Evolutionary conservation across 2,113 vertebrate genomes (phyloP).

Genomic region (Podarcis cretensis): DNA sequence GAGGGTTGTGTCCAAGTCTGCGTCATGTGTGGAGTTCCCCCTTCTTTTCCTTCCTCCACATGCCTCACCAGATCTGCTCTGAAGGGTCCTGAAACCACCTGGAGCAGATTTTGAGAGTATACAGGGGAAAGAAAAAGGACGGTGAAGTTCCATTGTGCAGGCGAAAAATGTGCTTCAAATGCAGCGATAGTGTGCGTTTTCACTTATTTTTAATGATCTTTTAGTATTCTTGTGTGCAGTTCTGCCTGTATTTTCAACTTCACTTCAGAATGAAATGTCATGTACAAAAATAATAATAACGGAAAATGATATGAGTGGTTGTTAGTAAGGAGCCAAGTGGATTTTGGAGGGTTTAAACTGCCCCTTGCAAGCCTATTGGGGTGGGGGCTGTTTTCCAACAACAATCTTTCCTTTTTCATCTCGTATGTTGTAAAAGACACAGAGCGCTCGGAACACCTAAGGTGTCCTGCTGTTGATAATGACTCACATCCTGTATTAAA

Average conservation of each 20-base stretch:
- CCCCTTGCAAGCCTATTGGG: not conserved
- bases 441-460: conserved; percentile 50
- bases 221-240: not conserved
- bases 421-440: conserved; percentile 36
- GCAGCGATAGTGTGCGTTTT: not conserved
- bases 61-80: too few relatives aligned
- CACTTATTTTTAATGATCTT: not conserved
- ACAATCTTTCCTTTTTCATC: not conserved
- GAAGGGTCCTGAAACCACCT: too few relatives aligned
- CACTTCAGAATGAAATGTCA: not conserved
- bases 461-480: conserved; percentile 61
- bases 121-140: too few relatives aligned
- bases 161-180: too few relatives aligned
- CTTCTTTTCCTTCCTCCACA: too few relatives aligned
- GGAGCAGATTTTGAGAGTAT: too few relatives aligned
- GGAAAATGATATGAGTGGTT: not conserved
- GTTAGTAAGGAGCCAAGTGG: not conserved
- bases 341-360: conserved; percentile 23
- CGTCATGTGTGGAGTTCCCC: too few relatives aligned
- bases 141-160: too few relatives aligned
- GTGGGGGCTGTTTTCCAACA: not conserved
- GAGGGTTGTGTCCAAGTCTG: too few relatives aligned
- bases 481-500: conserved; percentile 61
- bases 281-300: not conserved
- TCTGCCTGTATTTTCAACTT: not conserved